These are phyloP conservation scores for Anoplolepis gracilipes DNA, from an alignment of 1,140 invertebrate genomes.

Conservation along the genomic window DNA sequence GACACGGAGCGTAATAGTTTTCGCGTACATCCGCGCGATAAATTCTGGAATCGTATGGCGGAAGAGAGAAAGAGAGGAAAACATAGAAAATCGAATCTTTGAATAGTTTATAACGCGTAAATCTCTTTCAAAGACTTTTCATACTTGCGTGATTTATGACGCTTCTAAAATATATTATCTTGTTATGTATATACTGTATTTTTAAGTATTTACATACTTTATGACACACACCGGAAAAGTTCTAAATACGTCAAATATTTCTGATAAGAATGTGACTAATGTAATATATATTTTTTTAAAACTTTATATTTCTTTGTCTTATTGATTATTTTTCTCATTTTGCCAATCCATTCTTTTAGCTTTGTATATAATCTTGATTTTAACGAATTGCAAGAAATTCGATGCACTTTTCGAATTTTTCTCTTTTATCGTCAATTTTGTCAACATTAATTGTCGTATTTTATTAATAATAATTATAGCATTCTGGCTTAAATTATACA, in stretches of 20 bases:
- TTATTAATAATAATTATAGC: not conserved
- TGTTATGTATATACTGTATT: not conserved
- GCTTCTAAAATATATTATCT: constrained; percentile 1
- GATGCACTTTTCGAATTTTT: not conserved
- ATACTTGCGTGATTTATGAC: not conserved
- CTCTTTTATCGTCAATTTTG: not conserved
- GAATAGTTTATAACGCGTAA: not conserved
- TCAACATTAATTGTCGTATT: not conserved
- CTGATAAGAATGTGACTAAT: constrained; percentile 15
- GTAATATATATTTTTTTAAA: too few relatives aligned
- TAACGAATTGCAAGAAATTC: too few relatives aligned
- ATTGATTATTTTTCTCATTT: too few relatives aligned
- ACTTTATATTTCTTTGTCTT: too few relatives aligned
- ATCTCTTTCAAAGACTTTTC: constrained; percentile 1
- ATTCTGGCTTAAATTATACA: not conserved
- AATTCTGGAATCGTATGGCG: constrained; percentile 13
- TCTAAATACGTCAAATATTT: not conserved
- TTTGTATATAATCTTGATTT: too few relatives aligned
- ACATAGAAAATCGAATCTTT: not conserved
- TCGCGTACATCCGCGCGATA: constrained; percentile 58
- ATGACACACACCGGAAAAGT: not conserved
- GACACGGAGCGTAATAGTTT: constrained; percentile 57
- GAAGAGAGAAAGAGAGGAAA: not conserved
- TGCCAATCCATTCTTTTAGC: too few relatives aligned
- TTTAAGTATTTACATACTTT: not conserved